Conservation (phyloP, 2,797 vertebrate species). For the Crocidura indochinensis region DNA sequence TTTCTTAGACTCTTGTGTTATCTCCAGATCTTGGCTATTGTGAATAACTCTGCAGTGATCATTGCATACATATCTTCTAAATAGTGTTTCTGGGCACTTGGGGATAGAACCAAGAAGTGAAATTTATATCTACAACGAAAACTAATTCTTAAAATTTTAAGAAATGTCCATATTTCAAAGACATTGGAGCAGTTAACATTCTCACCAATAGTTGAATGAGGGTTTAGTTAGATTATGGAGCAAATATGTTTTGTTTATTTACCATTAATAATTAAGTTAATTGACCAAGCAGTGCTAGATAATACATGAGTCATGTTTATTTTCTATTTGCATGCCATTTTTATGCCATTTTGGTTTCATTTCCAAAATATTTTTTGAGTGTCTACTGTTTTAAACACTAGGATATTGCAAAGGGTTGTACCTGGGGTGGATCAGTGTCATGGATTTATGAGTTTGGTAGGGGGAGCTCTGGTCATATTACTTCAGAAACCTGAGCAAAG, state of each 20-base stretch:
- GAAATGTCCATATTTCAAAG: no score
- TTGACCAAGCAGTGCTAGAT: not conserved
- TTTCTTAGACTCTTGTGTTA: no score
- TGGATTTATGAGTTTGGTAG: not conserved
- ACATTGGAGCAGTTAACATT: no score
- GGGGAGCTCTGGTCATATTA: not conserved
- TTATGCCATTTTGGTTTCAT: not conserved
- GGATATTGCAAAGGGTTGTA: not conserved
- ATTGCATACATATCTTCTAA: no score
- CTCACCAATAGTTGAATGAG: no score
- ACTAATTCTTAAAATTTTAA: no score
- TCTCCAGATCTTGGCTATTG: no score
- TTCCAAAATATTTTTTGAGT: conserved; percentile 11
- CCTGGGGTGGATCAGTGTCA: not conserved
- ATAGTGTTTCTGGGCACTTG: no score
- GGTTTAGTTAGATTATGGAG: not conserved
- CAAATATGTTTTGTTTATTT: not conserved
- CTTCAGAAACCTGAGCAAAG: not conserved
- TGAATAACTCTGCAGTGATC: no score
- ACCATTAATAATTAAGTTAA: not conserved
- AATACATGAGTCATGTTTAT: not conserved
- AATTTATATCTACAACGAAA: no score
- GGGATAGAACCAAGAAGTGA: no score
- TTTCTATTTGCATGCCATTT: not conserved
- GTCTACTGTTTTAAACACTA: not conserved